Evolutionary conservation across 1,140 invertebrate species (phyloP), one percentile per base, ranked within the genome.

Genomic region (Lethrus apterus): DNA sequence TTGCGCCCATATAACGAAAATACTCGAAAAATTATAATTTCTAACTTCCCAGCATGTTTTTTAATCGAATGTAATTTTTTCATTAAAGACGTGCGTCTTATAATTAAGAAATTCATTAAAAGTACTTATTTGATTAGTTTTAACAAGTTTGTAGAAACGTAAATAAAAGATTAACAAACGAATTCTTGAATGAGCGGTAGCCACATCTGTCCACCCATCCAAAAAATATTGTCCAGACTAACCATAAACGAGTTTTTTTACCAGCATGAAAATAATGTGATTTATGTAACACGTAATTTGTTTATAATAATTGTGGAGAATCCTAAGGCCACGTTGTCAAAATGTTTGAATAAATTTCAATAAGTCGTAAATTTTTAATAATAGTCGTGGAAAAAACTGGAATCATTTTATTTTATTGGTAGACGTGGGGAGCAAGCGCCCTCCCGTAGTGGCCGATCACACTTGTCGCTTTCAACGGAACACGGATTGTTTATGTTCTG

Each of bases 331-430:
- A 31, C 42, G 49, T 49, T 50, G 48, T 50, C 51, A 46, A 46
- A 50, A 44, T 42, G 43, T 50, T 47, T 47, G 48, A 54, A 54
- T 54, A 54, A 54, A 54, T 54, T 54, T 54, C 51, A 50, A 54
- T 58, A 54, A 56, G 35, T 55, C 49, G 53, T 56, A 58, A 52
- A 54, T 54, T 50, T 34, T 44, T 33, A 49, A 44, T 51, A 46
- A 54, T 52, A 47, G 49, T 36, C 32, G 38, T 30, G 48, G 48
- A 46, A 48, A 50, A 53, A 51, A 54, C 47, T 46, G 40, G 49
- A 49, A 46, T 50, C 47, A 46, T 58, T 56, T 58, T 56, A 56
- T 58, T 56, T 58, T 58, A 58, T 56, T 58, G 45, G 56, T 52
- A 44, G 51, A 46, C 32, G 47, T 50, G 54, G 56, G 56, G 54